Base-by-base conservation (phyloP, 2,888 invertebrate species). In the Amitus sp. region DNA sequence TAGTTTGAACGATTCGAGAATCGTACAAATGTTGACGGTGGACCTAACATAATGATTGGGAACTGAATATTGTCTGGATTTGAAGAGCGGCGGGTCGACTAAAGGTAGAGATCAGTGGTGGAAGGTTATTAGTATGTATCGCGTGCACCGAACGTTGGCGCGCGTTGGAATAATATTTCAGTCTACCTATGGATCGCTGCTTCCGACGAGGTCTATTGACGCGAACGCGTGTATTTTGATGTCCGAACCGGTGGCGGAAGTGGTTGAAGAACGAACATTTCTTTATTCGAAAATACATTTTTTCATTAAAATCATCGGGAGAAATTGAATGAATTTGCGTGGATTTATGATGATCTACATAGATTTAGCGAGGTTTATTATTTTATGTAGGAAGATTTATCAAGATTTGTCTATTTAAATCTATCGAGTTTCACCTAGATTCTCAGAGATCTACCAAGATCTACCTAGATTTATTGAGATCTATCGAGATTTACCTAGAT, bases 121-220 rank as follows among this genome's bases (percentile, higher is more conserved):
- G 19, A 20, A 20, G 19, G 10, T 42, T 42, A 42, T 42, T 20
- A 20, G 42, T 37, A 37, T 37, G 37, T 37, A 37, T 20, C 42
- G 42, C 42, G 17, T 17, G 12, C 9, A n/a, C 19, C 20, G 19
- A 42, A 42, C n/a, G n/a, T n/a, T 20, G 12, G n/a, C 5, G 12
- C 20, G 42, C 42, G 42, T 12, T 42, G 42, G 18, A 42, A 42
- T 42, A 42, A 42, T 42, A 39, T 20, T 42, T 20, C 42, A 20
- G 19, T 42, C 7, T 13, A 42, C 15, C 42, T 20, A 42, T 3
- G 12, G 15, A n/a, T 42, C 20, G 20, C 42, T 20, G 42, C 5
- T 20, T 18, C 19, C 12, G 42, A 20, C 20, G 42, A 18, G 42
- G n/a, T 42, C 20, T 12, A 42, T 42, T 42, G 42, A 42, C 12